Evolutionary conservation across 2,888 invertebrate genomes (phyloP).

Genomic region (Mesorhabditis sp.): DNA sequence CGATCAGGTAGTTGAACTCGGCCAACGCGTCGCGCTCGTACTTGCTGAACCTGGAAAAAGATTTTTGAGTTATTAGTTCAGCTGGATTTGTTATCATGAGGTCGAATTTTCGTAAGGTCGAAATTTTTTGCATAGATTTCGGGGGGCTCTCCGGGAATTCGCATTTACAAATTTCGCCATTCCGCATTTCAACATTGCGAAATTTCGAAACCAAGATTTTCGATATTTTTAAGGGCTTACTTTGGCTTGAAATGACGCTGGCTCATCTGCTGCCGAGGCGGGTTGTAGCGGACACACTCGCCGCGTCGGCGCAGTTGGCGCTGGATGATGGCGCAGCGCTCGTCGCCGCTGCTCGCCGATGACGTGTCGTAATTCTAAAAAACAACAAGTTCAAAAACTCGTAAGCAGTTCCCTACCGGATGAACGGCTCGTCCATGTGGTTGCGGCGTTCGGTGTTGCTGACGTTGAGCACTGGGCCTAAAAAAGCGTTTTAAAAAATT

Average conservation of each 20-base stretch:
- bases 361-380: background rate
- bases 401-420: background rate
- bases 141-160: no score
- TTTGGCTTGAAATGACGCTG: background rate
- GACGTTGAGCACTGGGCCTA: background rate
- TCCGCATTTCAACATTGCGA: no score
- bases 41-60: slow-evolving; percentile 27
- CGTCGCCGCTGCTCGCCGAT: background rate
- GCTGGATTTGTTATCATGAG: no score
- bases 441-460: background rate
- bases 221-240: background rate
- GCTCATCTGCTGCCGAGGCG: background rate
- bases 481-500: background rate
- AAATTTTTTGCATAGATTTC: no score
- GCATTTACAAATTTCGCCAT: no score
- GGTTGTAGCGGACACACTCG: background rate
- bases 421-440: background rate
- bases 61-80: no score
- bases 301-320: background rate
- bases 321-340: background rate
- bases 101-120: no score
- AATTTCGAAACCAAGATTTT: background rate
- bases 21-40: slow-evolving; percentile 33
- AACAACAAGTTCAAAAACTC: background rate
- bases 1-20: slow-evolving; percentile 40